Evolutionary conservation across 1,140 invertebrate genomes (phyloP), one percentile per base, ranked within the genome.

Genomic region (Muscidifurax raptorellus): DNA sequence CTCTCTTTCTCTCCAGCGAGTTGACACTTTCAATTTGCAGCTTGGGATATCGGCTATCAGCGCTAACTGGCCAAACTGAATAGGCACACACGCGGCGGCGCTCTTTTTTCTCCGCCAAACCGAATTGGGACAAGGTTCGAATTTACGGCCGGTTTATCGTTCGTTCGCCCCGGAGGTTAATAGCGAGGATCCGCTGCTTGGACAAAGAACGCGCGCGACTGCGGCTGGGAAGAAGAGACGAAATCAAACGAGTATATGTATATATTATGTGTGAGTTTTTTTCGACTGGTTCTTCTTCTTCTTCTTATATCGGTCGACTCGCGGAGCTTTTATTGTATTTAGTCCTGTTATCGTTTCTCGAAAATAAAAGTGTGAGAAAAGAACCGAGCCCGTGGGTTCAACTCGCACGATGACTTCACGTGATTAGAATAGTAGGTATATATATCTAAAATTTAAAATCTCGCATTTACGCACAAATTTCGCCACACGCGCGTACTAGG

Each of bases 111-210:
- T 36, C 30, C 76, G 6, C 59, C 78, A 28, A 30, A 59, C 0
- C 36, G 83, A 85, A 86, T 86, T 86, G 86, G 86, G 75, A 82
- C 86, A 86, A 82, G 86, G 80, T 85, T 84, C 78, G 82, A 80
- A 80, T 86, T 84, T 84, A 84, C 79, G 83, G 75, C 72, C 69
- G 64, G 72, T 83, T 85, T 86, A 84, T 84, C 75, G 79, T 84
- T 84, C 79, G 79, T 84, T 69, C 40, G 28, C 18, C 76, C 36
- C 72, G 59, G 81, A 82, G 81, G 59, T 76, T 79, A 71, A 83
- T 27, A 32, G 75, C 18, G 30, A 79, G 30, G 47, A 72, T 77
- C 64, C 32, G 44, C 28, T 22, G 47, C 69, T 40, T 18, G 82
- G 47, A 83, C 81, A 83, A 83, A 78, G 82, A 78, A n/a, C 59